Evolutionary conservation across 2,113 vertebrate species (phyloP), one percentile per base, ranked within the genome.

Genomic region (Empidonax traillii): DNA sequence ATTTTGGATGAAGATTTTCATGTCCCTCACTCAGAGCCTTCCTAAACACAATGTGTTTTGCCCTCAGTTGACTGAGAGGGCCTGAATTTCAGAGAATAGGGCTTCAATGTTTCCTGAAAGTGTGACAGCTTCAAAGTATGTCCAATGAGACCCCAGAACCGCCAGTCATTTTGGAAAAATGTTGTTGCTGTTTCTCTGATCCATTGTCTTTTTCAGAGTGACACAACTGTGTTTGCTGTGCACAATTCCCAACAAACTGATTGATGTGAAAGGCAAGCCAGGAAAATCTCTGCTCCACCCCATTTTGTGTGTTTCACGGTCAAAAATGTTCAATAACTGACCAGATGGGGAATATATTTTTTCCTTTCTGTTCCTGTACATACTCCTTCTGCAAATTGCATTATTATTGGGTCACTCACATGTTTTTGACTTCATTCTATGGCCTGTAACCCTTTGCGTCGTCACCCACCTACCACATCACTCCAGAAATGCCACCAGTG

Each of bases 141-240:
- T 89, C 96, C 95, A 96, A 87, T 91, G 94, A 96, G 96, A 96
- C 90, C 95, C 95, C 53, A 96, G 96, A 96, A 94, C 56, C 88
- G 94, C 76, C 47, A 94, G 94, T 95, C 88, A 94, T 94, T 96
- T 93, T 95, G 90, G 91, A 95, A 95, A 95, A 92, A 94, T 81
- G 74, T 59, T 81, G 58, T 92, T 89, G 80, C 92, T 95, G 25
- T 96, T 92, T 87, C 90, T 96, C 93, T 96, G 95, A 95, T 97
- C 96, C 93, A 96, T 97, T 97, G 96, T 97, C 92, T 96, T 97
- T 93, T 90, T 90, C 83, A 55, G 92, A 95, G 84, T 89, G 96
- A 96, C 95, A 96, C 94, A 95, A 96, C 88, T 76, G 88, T 62
- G 73, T 94, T 84, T 94, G 90, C 78, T 96, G 88, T 46, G 83